phyloP scores from a whole-genome alignment of 2,113 vertebrate species.

The Vombatus ursinus region DNA sequence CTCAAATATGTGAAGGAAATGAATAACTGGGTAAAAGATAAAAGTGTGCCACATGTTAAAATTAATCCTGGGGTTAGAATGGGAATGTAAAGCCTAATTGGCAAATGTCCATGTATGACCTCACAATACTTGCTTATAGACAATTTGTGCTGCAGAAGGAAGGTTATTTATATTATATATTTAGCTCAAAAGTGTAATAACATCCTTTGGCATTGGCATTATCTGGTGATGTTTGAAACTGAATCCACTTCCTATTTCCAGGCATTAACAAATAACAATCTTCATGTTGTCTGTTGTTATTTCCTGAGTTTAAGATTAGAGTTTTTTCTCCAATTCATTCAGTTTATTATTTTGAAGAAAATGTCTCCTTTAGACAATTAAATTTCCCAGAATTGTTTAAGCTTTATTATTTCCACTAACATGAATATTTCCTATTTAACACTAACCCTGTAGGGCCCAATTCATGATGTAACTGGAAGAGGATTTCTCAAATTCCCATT shows the following conservation, averaged over 20 bases:
- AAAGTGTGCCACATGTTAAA: constrained; percentile 9
- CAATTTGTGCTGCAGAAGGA: constrained; percentile 60
- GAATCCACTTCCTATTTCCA: constrained; percentile 77
- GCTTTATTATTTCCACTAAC: constrained; percentile 51
- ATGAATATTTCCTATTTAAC: constrained; percentile 67
- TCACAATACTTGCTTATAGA: constrained; percentile 70
- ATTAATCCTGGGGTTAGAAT: constrained; percentile 51
- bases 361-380: constrained; percentile 73
- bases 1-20: not conserved
- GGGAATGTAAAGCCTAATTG: constrained; percentile 30
- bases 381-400: constrained; percentile 80
- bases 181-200: constrained; percentile 77
- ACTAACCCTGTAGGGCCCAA: constrained; percentile 38
- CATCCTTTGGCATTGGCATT: constrained; percentile 78
- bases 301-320: constrained; percentile 78
- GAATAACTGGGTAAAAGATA: not conserved
- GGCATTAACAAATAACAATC: constrained; percentile 68
- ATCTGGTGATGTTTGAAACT: constrained; percentile 77
- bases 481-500: constrained; percentile 24
- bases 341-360: constrained; percentile 74
- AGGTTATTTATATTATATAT: constrained; percentile 75
- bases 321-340: constrained; percentile 70
- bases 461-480: not conserved
- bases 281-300: constrained; percentile 70
- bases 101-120: constrained; percentile 66